phyloP scores from a whole-genome alignment of 2,113 vertebrate genomes.

The Sprattus sprattus region DNA sequence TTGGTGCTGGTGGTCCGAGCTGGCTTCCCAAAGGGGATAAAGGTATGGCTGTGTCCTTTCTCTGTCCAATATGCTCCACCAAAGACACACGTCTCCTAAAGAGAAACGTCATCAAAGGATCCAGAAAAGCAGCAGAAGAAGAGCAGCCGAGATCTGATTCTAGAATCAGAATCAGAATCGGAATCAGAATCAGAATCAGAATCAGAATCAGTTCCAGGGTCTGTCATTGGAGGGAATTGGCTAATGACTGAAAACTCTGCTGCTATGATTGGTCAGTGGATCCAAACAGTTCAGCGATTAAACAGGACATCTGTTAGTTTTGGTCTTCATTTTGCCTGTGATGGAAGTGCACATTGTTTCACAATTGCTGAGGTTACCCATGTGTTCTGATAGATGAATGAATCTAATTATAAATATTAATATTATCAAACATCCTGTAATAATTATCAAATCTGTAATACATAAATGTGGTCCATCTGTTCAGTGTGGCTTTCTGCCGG shows the following conservation, averaged over 20 bases:
- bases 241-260: conserved; percentile 6
- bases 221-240: background rate
- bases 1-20: conserved; percentile 95
- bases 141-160: background rate
- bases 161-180: background rate
- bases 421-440: background rate
- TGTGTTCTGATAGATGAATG: background rate
- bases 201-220: background rate
- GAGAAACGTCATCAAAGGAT: too few relatives aligned
- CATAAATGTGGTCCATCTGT: background rate
- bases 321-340: conserved; percentile 1
- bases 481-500: background rate
- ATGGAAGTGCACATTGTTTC: conserved; percentile 50
- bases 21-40: conserved; percentile 78
- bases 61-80: conserved; percentile 48
- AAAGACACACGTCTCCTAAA: background rate
- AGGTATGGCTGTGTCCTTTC: conserved; percentile 80
- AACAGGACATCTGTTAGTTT: background rate
- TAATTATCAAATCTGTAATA: background rate
- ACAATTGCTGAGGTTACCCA: conserved; percentile 28
- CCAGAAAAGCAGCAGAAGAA: background rate
- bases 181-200: background rate
- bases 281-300: background rate
- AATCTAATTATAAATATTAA: background rate
- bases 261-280: background rate